Evolutionary conservation across 92 coral and sea anemone genomes (phyloP).

Genomic region (Epizoanthus stellaris): DNA sequence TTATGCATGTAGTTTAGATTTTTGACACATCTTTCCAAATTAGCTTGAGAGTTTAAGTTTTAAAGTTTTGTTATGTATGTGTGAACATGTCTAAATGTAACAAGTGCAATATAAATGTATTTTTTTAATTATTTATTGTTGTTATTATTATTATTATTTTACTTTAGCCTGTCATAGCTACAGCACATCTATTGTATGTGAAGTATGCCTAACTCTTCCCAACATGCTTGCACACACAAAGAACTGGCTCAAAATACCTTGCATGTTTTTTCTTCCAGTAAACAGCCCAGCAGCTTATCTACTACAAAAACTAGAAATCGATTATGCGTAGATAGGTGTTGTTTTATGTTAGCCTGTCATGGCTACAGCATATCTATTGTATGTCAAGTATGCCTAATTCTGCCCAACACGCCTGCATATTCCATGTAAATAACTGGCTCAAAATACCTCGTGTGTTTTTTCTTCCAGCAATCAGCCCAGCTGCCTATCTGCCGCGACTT

Average conservation of each 20-base stretch:
- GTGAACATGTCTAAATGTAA: too few relatives aligned
- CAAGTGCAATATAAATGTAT: too few relatives aligned
- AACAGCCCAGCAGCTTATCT: constrained; percentile 91
- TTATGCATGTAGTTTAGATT: too few relatives aligned
- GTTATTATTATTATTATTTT: too few relatives aligned
- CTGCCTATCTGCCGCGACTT: constrained; percentile 99
- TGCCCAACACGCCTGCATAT: constrained; percentile 11
- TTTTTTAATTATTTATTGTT: too few relatives aligned
- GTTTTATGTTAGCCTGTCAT: not conserved
- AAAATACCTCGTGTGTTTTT: constrained; percentile 74
- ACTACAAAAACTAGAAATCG: constrained; percentile 63
- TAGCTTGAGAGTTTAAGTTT: too few relatives aligned
- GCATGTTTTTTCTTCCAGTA: constrained; percentile 86
- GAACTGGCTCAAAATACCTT: constrained; percentile 52
- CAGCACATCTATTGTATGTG: not conserved
- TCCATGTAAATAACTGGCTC: constrained; percentile 28
- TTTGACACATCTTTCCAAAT: too few relatives aligned
- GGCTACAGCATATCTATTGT: not conserved
- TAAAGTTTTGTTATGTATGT: too few relatives aligned
- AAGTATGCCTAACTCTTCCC: constrained; percentile 6
- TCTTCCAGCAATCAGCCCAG: constrained; percentile 91
- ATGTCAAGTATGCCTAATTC: not conserved
- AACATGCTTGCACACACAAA: not conserved
- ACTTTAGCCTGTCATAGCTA: not conserved
- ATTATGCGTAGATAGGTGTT: not conserved